These are phyloP conservation scores for Leptinotarsa haldemani DNA, from an alignment of 2,888 invertebrate genomes.

Conservation along the genomic window DNA sequence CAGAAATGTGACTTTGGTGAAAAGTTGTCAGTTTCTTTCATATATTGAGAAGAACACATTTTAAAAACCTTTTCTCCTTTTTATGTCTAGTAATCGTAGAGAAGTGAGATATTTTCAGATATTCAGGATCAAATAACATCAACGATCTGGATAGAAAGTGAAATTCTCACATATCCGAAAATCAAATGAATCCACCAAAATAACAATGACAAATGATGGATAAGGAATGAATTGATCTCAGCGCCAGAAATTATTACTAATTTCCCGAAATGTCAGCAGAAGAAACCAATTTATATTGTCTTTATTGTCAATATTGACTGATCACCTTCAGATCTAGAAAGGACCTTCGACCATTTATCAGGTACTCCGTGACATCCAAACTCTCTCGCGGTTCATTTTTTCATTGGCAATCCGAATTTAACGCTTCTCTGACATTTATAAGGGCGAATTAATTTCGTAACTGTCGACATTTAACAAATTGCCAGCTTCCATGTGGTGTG, in stretches of 20 bases:
- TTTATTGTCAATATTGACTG: constrained; percentile 9
- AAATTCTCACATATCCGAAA: too few species aligned
- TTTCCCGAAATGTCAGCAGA: not conserved
- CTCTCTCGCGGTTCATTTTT: constrained; percentile 3
- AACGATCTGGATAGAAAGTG: too few species aligned
- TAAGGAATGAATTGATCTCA: not conserved
- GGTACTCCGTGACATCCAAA: not conserved
- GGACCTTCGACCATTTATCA: constrained; percentile 9
- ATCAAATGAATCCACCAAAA: too few species aligned
- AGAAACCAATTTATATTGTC: not conserved
- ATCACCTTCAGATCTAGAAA: not conserved
- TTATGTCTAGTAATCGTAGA: too few species aligned
- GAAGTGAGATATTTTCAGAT: too few species aligned
- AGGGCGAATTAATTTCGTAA: constrained; percentile 6
- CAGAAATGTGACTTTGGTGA: too few species aligned
- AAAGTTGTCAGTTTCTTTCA: too few species aligned
- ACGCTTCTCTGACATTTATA: not conserved
- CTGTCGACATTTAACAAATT: constrained; percentile 5
- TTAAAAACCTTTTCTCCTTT: too few species aligned
- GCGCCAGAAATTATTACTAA: not conserved
- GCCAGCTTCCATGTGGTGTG: not conserved
- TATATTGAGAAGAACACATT: too few species aligned
- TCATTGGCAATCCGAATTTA: not conserved
- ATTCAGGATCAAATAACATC: too few species aligned
- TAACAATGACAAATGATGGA: too few species aligned